These are phyloP conservation scores for Microcebus jonahi DNA, from an alignment of 2,113 vertebrate genomes.

Conservation along the genomic window DNA sequence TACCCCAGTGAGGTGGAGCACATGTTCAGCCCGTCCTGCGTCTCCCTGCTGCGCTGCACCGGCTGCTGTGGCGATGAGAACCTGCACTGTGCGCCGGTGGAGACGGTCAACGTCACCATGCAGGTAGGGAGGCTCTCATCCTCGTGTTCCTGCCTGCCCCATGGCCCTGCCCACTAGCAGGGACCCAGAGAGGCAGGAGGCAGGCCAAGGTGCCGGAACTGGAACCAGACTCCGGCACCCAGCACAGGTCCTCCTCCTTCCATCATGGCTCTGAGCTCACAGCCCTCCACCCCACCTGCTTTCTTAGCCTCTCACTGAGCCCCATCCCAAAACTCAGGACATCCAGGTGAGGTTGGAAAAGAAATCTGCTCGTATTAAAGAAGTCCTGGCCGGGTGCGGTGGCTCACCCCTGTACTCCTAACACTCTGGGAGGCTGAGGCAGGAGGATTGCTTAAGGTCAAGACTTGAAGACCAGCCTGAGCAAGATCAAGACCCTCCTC, in stretches of 20 bases:
- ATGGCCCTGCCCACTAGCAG: accelerated
- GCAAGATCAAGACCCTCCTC: too few species aligned
- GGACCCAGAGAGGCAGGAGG: neutral
- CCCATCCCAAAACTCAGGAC: neutral
- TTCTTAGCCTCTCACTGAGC: neutral
- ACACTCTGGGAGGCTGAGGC: too few species aligned
- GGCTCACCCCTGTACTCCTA: too few species aligned
- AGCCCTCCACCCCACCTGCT: neutral
- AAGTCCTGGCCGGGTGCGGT: too few species aligned
- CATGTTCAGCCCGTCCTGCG: conserved; percentile 94
- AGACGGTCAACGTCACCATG: conserved; percentile 91
- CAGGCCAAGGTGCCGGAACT: neutral
- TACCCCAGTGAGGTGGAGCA: conserved; percentile 94
- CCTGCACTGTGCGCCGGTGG: conserved; percentile 90
- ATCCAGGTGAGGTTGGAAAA: neutral
- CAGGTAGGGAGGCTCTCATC: conserved; percentile 85
- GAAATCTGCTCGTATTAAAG: neutral
- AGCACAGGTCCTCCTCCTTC: neutral
- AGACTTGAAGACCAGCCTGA: too few species aligned
- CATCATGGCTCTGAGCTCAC: too few species aligned
- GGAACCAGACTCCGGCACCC: neutral
- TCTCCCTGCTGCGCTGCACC: conserved; percentile 93
- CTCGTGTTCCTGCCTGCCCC: accelerated
- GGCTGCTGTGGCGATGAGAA: conserved; percentile 96
- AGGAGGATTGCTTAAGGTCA: too few species aligned